Evolutionary conservation across 2,797 vertebrate genomes (phyloP), one percentile per base, ranked within the genome.

Genomic region (Poecilia picta): DNA sequence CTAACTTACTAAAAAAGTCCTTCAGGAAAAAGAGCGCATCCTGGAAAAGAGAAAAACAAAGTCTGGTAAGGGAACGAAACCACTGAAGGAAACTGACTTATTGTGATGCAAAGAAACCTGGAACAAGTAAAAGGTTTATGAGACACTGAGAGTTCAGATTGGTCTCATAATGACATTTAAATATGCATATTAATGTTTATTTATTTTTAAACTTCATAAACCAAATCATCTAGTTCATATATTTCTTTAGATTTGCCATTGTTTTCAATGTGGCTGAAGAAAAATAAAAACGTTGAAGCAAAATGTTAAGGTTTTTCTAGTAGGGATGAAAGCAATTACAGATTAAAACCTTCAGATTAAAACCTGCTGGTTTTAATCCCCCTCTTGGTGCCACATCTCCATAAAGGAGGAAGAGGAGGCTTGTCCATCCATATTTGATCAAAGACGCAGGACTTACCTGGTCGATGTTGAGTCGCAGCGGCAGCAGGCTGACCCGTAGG

Each of bases 1-100:
- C 97, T 78, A 98, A 86, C 82, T 95, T 97, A 87, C 96, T 97
- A 89, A 98, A 98, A 89, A 96, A 98, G 86, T 97, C 97, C 89
- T 97, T 98, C 76, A 98, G 93, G 92, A 98, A 98, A 94, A 98
- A 97, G 83, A 98, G 93, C 8, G 97, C 97, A 2, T 98, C 97
- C 97, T 98, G 87, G 16, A 25, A 7, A 8, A 71, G 47, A 81
- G 0, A 77, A 43, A 57, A 53, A 68, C 70, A 46, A 83, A 53
- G 8, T 20, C 2, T 72, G 41, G 57, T 13, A 76, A 43, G 51
- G 75, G 73, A 55, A 72, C 28, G 6, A 62, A 75, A 43, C 36
- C 25, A n/a, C 72, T 55, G 23, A 36, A 33, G 33, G 23, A 53
- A 74, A 39, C 33, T 39, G 33, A 55, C 20, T 39, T 28, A 49